Conservation (phyloP, 2,797 vertebrate species). For the Saxicola maurus region DNA sequence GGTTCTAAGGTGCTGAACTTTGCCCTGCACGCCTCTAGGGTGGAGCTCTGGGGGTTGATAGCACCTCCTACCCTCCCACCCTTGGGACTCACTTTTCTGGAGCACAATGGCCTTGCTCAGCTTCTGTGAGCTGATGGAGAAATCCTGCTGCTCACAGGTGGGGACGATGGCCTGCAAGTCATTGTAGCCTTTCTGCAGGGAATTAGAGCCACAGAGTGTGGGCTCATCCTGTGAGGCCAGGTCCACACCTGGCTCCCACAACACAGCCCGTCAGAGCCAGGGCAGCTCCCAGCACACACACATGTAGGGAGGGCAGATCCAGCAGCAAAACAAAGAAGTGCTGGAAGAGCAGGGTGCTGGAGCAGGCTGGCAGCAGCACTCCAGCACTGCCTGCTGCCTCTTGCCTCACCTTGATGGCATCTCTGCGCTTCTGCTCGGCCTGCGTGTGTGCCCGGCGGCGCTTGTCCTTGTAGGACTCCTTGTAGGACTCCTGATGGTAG, state of each 20-base stretch:
- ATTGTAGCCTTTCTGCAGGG: conserved; percentile 91
- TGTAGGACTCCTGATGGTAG: conserved; percentile 88
- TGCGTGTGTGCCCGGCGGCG: conserved; percentile 91
- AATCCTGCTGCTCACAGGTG: conserved; percentile 95
- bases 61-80: neutral
- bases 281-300: neutral
- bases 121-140: conserved; percentile 88
- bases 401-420: conserved; percentile 88
- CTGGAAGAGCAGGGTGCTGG: neutral
- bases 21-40: neutral
- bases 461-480: conserved; percentile 91
- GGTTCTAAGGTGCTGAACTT: neutral
- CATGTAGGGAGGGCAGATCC: neutral
- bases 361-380: neutral
- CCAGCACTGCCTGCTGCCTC: neutral
- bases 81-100: conserved; percentile 87
- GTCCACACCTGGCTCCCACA: neutral
- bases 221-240: rapidly evolving
- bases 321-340: neutral
- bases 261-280: rapidly evolving
- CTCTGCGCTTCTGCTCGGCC: conserved; percentile 92
- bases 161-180: conserved; percentile 95
- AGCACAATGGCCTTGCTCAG: conserved; percentile 95
- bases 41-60: rapidly evolving
- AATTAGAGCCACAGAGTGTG: neutral